Conservation (phyloP, 2,888 invertebrate genomes). For the Dendrolimus houi region DNA sequence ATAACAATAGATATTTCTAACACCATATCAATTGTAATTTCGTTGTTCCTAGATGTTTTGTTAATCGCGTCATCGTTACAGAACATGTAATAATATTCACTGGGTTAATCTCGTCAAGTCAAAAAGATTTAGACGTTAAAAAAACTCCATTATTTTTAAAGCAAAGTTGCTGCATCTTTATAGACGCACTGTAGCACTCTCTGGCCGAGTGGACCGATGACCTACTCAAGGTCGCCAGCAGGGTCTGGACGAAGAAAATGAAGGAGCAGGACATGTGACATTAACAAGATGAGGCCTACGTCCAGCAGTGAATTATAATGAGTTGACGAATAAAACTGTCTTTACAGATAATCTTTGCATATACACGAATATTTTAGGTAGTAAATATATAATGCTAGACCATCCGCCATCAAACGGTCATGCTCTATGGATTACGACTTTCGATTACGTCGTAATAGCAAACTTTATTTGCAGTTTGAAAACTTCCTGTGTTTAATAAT, state of each 20-base stretch:
- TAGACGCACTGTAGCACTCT: no score
- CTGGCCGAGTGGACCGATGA: no score
- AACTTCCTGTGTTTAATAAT: neutral
- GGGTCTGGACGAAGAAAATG: neutral
- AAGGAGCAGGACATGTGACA: neutral
- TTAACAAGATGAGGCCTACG: neutral
- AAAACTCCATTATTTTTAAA: no score
- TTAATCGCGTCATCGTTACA: neutral
- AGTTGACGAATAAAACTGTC: neutral
- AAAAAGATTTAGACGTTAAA: no score
- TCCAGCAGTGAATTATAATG: no score
- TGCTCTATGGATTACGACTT: conserved; percentile 1
- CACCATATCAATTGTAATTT: neutral
- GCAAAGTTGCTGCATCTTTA: no score
- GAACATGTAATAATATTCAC: neutral
- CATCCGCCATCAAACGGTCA: conserved; percentile 4
- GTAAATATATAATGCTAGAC: neutral
- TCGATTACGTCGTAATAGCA: neutral
- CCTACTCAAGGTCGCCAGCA: no score
- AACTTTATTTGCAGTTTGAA: conserved; percentile 2
- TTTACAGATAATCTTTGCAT: no score
- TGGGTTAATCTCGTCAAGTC: neutral
- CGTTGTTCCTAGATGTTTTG: neutral
- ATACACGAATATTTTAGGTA: no score
- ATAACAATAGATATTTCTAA: neutral